Conservation (phyloP, 2,113 vertebrate genomes). For the Lamprologus callipterus region DNA sequence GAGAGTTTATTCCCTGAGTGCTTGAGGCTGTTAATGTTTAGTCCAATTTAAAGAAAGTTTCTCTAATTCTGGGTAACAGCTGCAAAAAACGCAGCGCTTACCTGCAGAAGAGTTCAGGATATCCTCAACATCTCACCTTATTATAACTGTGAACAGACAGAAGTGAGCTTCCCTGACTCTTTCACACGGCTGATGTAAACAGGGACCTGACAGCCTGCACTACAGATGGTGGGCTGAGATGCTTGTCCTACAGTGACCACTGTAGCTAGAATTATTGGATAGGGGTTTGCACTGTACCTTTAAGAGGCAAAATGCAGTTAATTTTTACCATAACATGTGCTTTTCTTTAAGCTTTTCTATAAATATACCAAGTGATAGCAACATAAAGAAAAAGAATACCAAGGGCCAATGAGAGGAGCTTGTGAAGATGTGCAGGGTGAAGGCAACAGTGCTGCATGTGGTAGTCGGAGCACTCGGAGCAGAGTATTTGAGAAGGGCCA, state of each 20-base stretch:
- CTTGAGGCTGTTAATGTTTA: background rate
- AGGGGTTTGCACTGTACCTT: background rate
- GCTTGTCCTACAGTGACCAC: background rate
- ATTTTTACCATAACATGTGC: background rate
- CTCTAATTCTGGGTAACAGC: background rate
- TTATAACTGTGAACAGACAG: background rate
- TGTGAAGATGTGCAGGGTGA: background rate
- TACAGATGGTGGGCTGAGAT: background rate
- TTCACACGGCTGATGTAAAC: background rate
- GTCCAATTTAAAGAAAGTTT: background rate
- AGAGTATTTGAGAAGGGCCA: background rate
- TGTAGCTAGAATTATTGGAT: background rate
- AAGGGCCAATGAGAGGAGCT: background rate
- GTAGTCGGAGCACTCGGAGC: background rate
- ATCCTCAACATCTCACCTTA: accelerated
- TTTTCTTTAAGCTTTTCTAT: background rate
- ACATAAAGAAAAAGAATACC: background rate
- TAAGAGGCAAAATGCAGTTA: too few species aligned
- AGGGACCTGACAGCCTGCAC: background rate
- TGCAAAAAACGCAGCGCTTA: background rate
- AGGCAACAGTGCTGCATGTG: background rate
- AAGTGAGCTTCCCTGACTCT: background rate
- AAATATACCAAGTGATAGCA: background rate
- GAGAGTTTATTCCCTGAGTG: background rate
- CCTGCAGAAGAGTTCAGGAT: background rate